These are phyloP conservation scores for Phortica okadai DNA, from an alignment of 2,888 invertebrate genomes.

Conservation along the genomic window DNA sequence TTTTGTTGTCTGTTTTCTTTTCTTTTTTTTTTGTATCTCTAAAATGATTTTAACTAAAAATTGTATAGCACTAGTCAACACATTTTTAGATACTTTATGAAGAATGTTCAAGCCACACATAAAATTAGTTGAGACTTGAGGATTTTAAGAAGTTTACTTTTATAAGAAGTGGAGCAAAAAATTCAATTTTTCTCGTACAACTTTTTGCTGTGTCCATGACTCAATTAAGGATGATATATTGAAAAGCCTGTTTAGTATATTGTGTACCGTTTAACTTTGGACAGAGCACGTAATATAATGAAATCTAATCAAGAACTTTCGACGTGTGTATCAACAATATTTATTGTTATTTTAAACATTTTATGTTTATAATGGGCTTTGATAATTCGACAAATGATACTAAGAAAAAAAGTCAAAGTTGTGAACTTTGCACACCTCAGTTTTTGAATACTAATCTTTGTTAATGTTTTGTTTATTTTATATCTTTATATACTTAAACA, in stretches of 20 bases:
- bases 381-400: background rate
- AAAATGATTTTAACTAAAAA: background rate
- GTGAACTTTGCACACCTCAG: background rate
- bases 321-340: background rate
- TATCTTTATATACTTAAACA: background rate
- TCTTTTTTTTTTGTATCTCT: background rate
- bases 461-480: too few species aligned
- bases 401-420: background rate
- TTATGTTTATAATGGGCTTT: background rate
- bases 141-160: background rate
- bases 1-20: background rate
- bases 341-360: background rate
- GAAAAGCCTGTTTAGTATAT: too few species aligned
- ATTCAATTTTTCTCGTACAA: background rate
- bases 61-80: background rate
- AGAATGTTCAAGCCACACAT: background rate
- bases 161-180: background rate
- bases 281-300: background rate
- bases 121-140: background rate
- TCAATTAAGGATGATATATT: background rate
- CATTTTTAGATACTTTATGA: background rate
- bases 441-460: background rate
- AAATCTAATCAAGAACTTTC: conserved; percentile 8
- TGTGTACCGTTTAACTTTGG: background rate
- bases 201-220: background rate